Evolutionary conservation across 2,888 invertebrate genomes (phyloP).

Genomic region (Leptinotarsa tumamoca): DNA sequence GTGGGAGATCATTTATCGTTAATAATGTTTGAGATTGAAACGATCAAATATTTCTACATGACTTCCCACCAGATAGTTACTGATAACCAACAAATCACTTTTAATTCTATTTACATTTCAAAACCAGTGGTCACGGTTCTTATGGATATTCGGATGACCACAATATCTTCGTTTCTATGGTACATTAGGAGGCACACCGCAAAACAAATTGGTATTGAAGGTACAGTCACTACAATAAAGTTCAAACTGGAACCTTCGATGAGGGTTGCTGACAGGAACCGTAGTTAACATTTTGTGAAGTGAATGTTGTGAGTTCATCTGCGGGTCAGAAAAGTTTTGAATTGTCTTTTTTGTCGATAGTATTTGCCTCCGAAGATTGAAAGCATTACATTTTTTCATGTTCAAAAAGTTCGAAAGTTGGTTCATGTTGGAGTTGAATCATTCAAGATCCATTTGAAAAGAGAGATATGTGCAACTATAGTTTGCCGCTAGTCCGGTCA

Average conservation of each 20-base stretch:
- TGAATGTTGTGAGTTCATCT: no score
- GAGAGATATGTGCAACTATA: no score
- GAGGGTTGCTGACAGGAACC: neutral
- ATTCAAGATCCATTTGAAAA: no score
- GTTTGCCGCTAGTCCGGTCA: no score
- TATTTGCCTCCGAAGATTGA: no score
- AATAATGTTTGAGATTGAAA: neutral
- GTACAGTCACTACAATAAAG: conserved; percentile 16
- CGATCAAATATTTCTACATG: conserved; percentile 9
- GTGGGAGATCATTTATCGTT: no score
- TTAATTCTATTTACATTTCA: conserved; percentile 26
- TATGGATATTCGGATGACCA: conserved; percentile 13
- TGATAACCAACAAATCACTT: conserved; percentile 22
- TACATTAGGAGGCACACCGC: conserved; percentile 25
- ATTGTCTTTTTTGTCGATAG: no score
- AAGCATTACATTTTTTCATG: no score
- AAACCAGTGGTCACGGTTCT: conserved; percentile 24
- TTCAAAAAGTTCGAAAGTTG: no score
- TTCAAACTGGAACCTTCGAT: neutral
- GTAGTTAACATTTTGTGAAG: no score
- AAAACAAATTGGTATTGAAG: conserved; percentile 28
- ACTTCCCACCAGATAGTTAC: conserved; percentile 5
- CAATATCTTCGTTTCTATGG: conserved; percentile 28
- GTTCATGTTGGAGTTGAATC: no score
- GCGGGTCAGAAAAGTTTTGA: no score